Conservation (phyloP, 2,797 vertebrate genomes). For the Anguilla megastoma region DNA sequence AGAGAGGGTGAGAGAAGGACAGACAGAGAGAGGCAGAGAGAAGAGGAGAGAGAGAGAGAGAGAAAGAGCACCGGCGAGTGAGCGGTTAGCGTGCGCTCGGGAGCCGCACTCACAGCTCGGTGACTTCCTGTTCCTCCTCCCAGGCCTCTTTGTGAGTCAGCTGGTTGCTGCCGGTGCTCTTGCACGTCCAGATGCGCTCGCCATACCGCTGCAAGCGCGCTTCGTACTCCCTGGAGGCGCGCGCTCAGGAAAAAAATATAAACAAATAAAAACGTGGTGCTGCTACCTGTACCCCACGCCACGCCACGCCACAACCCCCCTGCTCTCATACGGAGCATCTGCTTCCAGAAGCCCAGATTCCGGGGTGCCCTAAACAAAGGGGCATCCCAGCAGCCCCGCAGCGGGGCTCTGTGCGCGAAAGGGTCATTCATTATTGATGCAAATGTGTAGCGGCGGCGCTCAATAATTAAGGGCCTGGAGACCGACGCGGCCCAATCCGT, state of each 20-base stretch:
- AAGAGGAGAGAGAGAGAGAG: background rate
- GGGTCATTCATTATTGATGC: constrained; percentile 45
- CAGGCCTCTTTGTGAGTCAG: constrained; percentile 97
- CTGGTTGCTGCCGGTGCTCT: constrained; percentile 95
- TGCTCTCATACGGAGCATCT: background rate
- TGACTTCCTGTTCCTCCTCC: constrained; percentile 98
- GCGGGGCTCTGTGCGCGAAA: constrained; percentile 6
- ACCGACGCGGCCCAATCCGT: background rate
- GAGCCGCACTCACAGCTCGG: constrained; percentile 82
- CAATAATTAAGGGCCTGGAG: constrained; percentile 51
- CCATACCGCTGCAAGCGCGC: constrained; percentile 83
- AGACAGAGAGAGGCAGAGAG: background rate
- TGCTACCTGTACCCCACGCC: background rate
- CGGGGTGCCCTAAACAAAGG: background rate
- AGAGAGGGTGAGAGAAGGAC: background rate
- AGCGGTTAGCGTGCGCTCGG: constrained; percentile 59
- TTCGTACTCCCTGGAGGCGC: constrained; percentile 85
- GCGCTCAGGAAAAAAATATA: constrained; percentile 72
- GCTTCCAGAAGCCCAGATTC: background rate
- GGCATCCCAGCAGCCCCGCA: background rate
- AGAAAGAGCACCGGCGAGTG: background rate
- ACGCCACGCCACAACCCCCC: background rate
- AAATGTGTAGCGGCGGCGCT: constrained; percentile 38
- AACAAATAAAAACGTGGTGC: background rate
- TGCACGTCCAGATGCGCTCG: constrained; percentile 95